Evolutionary conservation across 2,113 vertebrate genomes (phyloP).

Genomic region (Chaetops frenatus): DNA sequence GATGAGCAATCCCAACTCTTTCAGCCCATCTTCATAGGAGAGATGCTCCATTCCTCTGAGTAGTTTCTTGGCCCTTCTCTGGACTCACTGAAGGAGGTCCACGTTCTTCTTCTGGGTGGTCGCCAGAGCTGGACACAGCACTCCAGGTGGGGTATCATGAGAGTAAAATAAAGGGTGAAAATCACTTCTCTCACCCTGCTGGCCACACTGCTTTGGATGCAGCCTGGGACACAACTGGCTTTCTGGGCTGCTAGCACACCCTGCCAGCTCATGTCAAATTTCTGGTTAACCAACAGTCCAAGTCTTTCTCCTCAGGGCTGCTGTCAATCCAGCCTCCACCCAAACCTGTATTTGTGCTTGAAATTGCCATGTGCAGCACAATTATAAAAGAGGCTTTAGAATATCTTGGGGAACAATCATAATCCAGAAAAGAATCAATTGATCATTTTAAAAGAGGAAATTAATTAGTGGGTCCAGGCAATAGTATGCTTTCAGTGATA

Average conservation of each 20-base stretch:
- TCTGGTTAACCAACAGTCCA: background rate
- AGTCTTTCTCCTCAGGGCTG: background rate
- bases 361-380: background rate
- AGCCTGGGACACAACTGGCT: accelerated
- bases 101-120: background rate
- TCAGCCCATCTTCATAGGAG: background rate
- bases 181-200: background rate
- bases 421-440: background rate
- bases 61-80: background rate
- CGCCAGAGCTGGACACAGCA: background rate
- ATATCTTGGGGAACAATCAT: background rate
- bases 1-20: background rate
- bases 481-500: background rate
- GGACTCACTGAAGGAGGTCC: background rate
- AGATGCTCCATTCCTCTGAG: background rate
- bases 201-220: background rate
- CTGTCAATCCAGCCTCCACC: background rate
- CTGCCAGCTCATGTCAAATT: background rate
- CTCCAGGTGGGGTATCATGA: background rate
- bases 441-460: background rate
- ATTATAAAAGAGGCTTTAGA: background rate
- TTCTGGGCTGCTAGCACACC: background rate
- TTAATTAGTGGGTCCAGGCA: background rate
- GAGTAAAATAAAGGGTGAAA: background rate
- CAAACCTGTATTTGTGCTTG: background rate